These are phyloP conservation scores for Heliornis fulica DNA, from an alignment of 2,113 vertebrate species.

Conservation along the genomic window DNA sequence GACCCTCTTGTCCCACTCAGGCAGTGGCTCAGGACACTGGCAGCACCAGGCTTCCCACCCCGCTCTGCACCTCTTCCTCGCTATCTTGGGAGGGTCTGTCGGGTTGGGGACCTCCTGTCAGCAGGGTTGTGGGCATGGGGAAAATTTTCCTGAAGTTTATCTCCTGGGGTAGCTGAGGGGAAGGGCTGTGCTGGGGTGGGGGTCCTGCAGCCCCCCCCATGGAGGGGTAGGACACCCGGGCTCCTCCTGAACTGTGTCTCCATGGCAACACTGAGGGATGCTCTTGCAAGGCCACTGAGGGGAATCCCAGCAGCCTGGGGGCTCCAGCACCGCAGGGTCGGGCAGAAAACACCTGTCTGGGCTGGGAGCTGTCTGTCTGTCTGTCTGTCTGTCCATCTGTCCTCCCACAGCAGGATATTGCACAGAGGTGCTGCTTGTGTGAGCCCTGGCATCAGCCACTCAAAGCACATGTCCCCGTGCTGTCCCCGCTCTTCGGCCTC, in stretches of 20 bases:
- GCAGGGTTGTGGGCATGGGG: not conserved
- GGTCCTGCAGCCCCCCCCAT: not conserved
- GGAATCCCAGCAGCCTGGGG: not conserved
- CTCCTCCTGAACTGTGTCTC: not conserved
- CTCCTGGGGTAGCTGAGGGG: not conserved
- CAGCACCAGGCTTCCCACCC: not conserved
- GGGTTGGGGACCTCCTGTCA: not conserved
- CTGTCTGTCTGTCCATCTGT: not conserved
- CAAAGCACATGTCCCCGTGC: accelerated
- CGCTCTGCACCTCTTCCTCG: not conserved
- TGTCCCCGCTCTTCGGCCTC: not conserved
- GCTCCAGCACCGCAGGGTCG: not conserved
- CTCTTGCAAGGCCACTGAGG: not conserved
- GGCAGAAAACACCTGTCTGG: not conserved
- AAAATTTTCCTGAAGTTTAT: not conserved
- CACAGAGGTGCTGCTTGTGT: not conserved
- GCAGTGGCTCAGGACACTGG: not conserved
- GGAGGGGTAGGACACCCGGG: not conserved
- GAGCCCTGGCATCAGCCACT: not conserved
- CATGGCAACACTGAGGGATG: conserved; percentile 14
- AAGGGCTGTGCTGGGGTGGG: not conserved
- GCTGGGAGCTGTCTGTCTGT: not conserved
- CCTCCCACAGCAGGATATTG: not conserved
- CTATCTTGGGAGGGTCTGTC: accelerated
- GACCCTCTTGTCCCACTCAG: accelerated